Conservation (phyloP, 2,113 vertebrate species). For the Dromiciops gliroides region DNA sequence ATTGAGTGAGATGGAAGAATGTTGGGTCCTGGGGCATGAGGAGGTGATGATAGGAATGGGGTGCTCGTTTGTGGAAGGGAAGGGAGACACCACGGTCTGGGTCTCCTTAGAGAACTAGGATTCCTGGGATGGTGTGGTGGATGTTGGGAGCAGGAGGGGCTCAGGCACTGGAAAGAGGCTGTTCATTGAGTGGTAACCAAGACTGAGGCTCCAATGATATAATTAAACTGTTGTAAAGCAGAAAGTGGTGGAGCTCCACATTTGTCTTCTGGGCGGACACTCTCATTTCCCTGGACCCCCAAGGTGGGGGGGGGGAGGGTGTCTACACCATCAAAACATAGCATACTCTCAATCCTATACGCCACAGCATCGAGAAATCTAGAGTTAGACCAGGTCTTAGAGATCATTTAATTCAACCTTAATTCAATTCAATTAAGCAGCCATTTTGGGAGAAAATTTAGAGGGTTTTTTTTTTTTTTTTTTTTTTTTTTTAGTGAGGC, state of each 20-base stretch:
- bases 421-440: neutral
- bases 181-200: neutral
- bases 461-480: too few species aligned
- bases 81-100: neutral
- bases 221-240: neutral
- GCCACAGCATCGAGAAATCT: neutral
- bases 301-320: too few species aligned
- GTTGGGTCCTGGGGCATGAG: neutral
- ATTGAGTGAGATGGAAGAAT: neutral
- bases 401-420: neutral
- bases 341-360: neutral
- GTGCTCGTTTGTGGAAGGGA: neutral
- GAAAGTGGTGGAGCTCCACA: neutral
- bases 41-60: neutral
- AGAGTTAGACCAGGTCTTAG: neutral
- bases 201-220: neutral
- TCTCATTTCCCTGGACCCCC: neutral
- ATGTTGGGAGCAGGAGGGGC: neutral
- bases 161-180: neutral
- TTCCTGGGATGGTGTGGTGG: neutral
- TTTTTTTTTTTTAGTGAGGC: too few species aligned
- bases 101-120: neutral
- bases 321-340: neutral
- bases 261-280: neutral
- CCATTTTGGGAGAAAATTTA: neutral